These are phyloP conservation scores for Yponomeuta cagnagella DNA, from an alignment of 2,888 invertebrate genomes.

Conservation along the genomic window DNA sequence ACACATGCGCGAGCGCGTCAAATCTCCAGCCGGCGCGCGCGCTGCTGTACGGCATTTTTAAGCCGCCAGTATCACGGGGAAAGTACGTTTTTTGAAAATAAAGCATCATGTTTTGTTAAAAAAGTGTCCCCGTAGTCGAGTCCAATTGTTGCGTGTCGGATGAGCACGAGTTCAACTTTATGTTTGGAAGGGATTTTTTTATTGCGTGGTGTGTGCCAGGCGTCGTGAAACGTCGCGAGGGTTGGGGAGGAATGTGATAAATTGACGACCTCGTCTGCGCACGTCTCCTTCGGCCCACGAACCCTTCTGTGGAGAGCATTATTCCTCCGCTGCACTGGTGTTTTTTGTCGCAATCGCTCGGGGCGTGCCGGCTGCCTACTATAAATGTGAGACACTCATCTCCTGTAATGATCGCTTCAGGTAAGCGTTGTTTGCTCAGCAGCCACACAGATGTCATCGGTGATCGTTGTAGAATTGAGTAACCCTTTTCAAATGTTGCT, in stretches of 20 bases:
- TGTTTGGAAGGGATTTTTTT: slow-evolving; percentile 67
- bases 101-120: slow-evolving; percentile 65
- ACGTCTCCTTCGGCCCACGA: slow-evolving; percentile 33
- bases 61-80: slow-evolving; percentile 56
- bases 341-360: slow-evolving; percentile 12
- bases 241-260: slow-evolving; percentile 16
- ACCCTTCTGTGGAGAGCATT: slow-evolving; percentile 31
- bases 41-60: slow-evolving; percentile 60
- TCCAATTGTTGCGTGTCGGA: slow-evolving; percentile 75
- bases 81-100: slow-evolving; percentile 68
- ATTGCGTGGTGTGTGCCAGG: slow-evolving; percentile 61
- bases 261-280: slow-evolving; percentile 36
- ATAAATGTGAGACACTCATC: slow-evolving; percentile 11
- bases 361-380: slow-evolving; percentile 7
- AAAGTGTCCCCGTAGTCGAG: slow-evolving; percentile 65
- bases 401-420: slow-evolving; percentile 12
- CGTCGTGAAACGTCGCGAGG: slow-evolving; percentile 26
- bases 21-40: slow-evolving; percentile 74
- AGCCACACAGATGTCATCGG: background rate
- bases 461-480: background rate
- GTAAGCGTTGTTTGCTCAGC: slow-evolving; percentile 10
- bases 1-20: slow-evolving; percentile 75
- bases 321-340: slow-evolving; percentile 21
- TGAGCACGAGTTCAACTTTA: slow-evolving; percentile 73
- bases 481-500: background rate